Evolutionary conservation across 1,140 invertebrate species (phyloP).

Genomic region (Euura lappo): DNA sequence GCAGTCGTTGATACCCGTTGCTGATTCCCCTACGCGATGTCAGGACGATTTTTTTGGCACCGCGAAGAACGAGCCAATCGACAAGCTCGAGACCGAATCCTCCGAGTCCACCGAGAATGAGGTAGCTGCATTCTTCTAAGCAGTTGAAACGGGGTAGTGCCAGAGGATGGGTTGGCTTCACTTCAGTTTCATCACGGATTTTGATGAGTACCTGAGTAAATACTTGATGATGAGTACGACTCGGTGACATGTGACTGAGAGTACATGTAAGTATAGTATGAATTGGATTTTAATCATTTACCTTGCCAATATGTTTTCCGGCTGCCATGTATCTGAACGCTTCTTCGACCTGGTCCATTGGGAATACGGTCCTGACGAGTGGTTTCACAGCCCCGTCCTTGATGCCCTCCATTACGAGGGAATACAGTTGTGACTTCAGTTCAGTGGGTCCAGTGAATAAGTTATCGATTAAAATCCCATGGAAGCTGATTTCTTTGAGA

Average conservation of each 20-base stretch:
- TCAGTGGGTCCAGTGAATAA: slow-evolving; percentile 59
- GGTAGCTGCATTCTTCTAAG: slow-evolving; percentile 51
- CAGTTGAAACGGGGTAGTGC: slow-evolving; percentile 65
- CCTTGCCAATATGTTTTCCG: slow-evolving; percentile 79
- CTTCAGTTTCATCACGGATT: slow-evolving; percentile 55
- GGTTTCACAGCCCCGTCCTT: slow-evolving; percentile 60
- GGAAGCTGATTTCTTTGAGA: slow-evolving; percentile 80
- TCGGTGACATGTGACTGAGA: no score
- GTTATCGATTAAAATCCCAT: slow-evolving; percentile 74
- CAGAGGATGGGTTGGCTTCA: slow-evolving; percentile 28
- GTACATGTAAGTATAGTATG: no score
- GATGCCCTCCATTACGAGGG: slow-evolving; percentile 62
- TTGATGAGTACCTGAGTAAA: slow-evolving; percentile 65
- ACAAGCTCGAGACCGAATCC: slow-evolving; percentile 82
- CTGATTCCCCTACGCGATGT: slow-evolving; percentile 72
- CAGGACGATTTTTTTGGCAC: slow-evolving; percentile 71
- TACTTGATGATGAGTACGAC: not conserved
- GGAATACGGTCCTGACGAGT: slow-evolving; percentile 54
- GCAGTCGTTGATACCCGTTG: slow-evolving; percentile 72
- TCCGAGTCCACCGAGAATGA: slow-evolving; percentile 74
- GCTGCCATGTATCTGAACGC: slow-evolving; percentile 70
- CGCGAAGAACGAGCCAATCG: slow-evolving; percentile 76
- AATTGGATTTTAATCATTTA: slow-evolving; percentile 14
- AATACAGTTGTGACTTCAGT: slow-evolving; percentile 36
- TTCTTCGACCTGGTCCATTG: slow-evolving; percentile 54